Base-by-base conservation (phyloP, 2,888 invertebrate species). In the Xylota sylvarum region DNA sequence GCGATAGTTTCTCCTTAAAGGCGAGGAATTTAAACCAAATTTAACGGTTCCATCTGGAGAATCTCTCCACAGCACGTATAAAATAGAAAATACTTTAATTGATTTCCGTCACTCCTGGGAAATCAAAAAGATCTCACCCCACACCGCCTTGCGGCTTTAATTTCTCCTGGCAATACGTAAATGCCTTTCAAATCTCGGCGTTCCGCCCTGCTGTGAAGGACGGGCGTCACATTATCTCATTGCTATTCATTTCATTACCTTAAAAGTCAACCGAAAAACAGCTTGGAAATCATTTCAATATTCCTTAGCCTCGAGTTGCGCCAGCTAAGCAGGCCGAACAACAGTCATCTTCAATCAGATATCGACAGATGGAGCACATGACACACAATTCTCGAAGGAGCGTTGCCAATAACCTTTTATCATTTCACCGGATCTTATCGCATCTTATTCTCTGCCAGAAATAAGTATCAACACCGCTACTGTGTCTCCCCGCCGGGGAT, bases 301-400 rank as follows among this genome's bases (percentile, higher is more conserved):
- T 46, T 27, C 64, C 46, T 46, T 10, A 40, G 40, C 50, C 27
- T 37, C 37, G 40, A 23, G 65, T 19, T 32, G 30, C 5, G n/a
- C 52, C n/a, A 19, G 48, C 19, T 43, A 55, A 55, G 35, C 55
- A 40, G 14, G 10, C 19, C 9, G 65, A 58, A 52, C 32, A 55
- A 12, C 37, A 37, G 65, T 83, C 52, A 78, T 58, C 65, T 56
- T 19, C 74, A 84, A 79, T 79, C 84, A 79, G 80, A 84, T 80
- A 85, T 70, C 69, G 48, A 62, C 40, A 35, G 73, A 65, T 64
- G 64, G 58, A 64, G 67, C 62, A 40, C 60, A 79, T 62, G 67
- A 79, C 62, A 64, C 69, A 79, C 55, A 79, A 56, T 78, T 65
- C 72, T 46, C 60, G 27, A 27, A 43, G 69, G 46, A 55, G 30